Base-by-base conservation (phyloP, 2,113 vertebrate species). In the Burhinus bistriatus region DNA sequence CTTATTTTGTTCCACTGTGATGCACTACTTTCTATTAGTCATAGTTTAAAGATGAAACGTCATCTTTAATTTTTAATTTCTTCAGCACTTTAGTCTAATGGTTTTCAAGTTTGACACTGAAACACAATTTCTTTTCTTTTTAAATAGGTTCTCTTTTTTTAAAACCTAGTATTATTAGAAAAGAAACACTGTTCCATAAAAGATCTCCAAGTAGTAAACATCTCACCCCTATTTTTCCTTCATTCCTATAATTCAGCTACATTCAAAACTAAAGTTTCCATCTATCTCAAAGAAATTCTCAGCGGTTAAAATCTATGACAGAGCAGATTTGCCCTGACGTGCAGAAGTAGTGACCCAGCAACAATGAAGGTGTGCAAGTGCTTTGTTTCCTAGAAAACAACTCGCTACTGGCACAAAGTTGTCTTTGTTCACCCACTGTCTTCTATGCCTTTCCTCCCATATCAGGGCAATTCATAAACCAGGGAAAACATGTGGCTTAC, bases 61-160 rank as follows among this genome's bases (percentile, higher is more conserved):
- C 38, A 70, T 71, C n/a, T 75, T 96, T 87, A 94, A 81, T 90
- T 87, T 75, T 94, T 92, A 49, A 85, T 96, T 95, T 84, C 70
- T 78, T 84, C 34, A 84, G 69, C 69, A 64, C 73, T 93, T 91
- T 9, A 81, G 34, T 30, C 36, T 81, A 83, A 88, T 77, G 42
- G 64, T 42, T 89, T 94, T 89, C 34, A 91, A 69, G 34, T 82
- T 95, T 42, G 62, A 75, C 69, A 87, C 11, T 69, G 57, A 83
- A 91, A 86, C 76, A 52, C 9, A 70, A 84, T 52, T 32, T 0
- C 2, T 64, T 71, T 25, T 68, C 36, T 83, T 70, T 69, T 52
- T 15, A 29, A 80, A 66, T 4, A 32, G 2, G 4, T 75, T 70
- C 9, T 47, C 15, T 59, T 79, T 58, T 71, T 65, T 44, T 0